Base-by-base conservation (phyloP, 2,797 vertebrate genomes). In the Sebastes taczanowskii region DNA sequence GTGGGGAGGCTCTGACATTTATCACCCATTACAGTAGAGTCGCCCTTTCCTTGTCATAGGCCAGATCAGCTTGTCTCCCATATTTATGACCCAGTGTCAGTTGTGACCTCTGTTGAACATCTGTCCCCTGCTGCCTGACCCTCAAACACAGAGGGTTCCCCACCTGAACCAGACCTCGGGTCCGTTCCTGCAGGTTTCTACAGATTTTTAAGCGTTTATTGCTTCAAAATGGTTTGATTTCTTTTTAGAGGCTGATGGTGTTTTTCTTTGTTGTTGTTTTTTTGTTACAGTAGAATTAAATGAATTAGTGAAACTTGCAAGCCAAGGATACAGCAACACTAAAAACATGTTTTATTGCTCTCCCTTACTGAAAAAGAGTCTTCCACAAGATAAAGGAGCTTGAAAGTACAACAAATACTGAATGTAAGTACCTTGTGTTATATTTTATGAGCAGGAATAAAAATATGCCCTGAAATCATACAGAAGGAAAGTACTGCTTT, bases 11-110 rank as follows among this genome's bases (percentile, higher is more conserved):
- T 64, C 53, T 93, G 94, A 91, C 91, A 93, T 94, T 92, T 90
- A 91, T 92, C 90, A 93, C 82, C 90, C 79, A 83, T 92, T 92
- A 89, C 90, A 89, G 86, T 86, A 67, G 80, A 86, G 88, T 82
- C 63, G 80, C 86, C 86, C 86, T 90, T 89, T 91, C 63, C 85
- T 83, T 89, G 92, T 92, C 88, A 86, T 11, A 85, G 90, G 86
- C 86, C 89, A 87, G 80, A 91, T 88, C 88, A 89, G 82, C 85
- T 83, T 87, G 91, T 87, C 90, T 83, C 63, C 84, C 65, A 71
- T 90, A 92, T 92, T 92, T 92, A 93, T 91, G 88, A 81, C 80
- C 88, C 70, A 52, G 78, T 90, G 87, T 89, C 84, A 87, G 88
- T 58, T 61, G 38, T 90, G 86, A 93, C 90, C 91, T 82, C 89